A percentile compares a stretch with the other conserved stretches of the same genome.
phyloP scores from a whole-genome alignment of 2,888 invertebrate species.

The Oxytorus armatus region DNA sequence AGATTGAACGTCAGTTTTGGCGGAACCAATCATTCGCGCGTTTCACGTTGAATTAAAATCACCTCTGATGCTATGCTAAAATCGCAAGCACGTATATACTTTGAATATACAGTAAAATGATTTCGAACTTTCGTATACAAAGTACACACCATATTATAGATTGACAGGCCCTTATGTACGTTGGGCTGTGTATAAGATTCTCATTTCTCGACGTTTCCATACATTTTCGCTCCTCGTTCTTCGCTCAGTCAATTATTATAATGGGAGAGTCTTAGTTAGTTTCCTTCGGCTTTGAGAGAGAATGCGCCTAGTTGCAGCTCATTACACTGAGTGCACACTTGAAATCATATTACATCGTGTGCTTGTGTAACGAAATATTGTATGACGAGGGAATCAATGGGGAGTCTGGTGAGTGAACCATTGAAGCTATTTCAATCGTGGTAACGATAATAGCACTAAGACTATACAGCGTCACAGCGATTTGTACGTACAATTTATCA shows the following conservation, averaged over 20 bases:
- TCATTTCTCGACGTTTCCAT: not conserved
- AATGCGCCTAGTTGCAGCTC: slow-evolving; percentile 15
- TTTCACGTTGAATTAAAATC: slow-evolving; percentile 8
- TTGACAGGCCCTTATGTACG: not conserved
- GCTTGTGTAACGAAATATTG: slow-evolving; percentile 8
- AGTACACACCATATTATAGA: not conserved
- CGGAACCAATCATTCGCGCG: slow-evolving; percentile 39
- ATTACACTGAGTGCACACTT: slow-evolving; percentile 44
- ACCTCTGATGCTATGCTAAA: slow-evolving; percentile 8
- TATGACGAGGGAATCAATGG: not conserved
- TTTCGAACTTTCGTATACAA: not conserved
- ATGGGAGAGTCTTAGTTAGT: slow-evolving; percentile 22
- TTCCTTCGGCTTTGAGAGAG: slow-evolving; percentile 27
- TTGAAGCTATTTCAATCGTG: no score
- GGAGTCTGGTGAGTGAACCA: no score
- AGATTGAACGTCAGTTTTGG: slow-evolving; percentile 26
- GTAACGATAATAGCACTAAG: no score
- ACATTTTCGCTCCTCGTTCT: slow-evolving; percentile 10
- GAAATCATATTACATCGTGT: slow-evolving; percentile 6
- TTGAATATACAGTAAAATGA: no score
- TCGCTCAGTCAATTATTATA: slow-evolving; percentile 26
- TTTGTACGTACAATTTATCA: no score
- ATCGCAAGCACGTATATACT: slow-evolving; percentile 14
- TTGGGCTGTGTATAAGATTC: no score
- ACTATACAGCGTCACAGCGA: no score